These are phyloP conservation scores for Cantharis rustica DNA, from an alignment of 2,888 invertebrate species.

Conservation along the genomic window DNA sequence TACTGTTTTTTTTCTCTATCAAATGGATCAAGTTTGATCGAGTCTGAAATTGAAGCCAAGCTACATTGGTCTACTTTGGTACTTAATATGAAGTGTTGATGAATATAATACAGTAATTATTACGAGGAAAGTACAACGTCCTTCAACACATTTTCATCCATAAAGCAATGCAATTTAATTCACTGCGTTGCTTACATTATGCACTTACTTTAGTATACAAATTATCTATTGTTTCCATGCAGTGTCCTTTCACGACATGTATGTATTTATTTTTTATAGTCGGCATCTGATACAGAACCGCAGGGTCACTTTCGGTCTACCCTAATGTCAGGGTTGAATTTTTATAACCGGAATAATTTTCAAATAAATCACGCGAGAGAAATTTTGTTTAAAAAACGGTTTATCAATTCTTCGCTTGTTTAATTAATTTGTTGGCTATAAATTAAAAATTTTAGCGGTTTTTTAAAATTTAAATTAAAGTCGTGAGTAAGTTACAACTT, in stretches of 20 bases:
- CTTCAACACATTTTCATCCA: not conserved
- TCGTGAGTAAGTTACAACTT: constrained; percentile 1
- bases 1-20: not conserved
- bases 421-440: not conserved
- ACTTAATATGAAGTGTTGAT: not conserved
- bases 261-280: constrained; percentile 28
- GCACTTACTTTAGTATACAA: constrained; percentile 34
- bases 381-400: not conserved
- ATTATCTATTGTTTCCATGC: constrained; percentile 40
- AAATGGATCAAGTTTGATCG: not conserved
- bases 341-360: not conserved
- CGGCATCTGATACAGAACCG: constrained; percentile 25
- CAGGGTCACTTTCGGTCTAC: constrained; percentile 17
- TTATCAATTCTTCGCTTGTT: not conserved
- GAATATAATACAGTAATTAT: not conserved
- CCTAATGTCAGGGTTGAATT: constrained; percentile 24
- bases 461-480: constrained; percentile 2
- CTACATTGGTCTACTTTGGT: not conserved
- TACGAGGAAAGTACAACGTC: not conserved
- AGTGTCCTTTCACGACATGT: constrained; percentile 37
- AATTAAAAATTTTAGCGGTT: not conserved
- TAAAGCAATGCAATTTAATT: constrained; percentile 8
- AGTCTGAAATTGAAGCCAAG: not conserved
- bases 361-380: not conserved
- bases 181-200: constrained; percentile 28